These are phyloP conservation scores for Pilophorus perplexus DNA, from an alignment of 2,888 invertebrate genomes.

Conservation along the genomic window DNA sequence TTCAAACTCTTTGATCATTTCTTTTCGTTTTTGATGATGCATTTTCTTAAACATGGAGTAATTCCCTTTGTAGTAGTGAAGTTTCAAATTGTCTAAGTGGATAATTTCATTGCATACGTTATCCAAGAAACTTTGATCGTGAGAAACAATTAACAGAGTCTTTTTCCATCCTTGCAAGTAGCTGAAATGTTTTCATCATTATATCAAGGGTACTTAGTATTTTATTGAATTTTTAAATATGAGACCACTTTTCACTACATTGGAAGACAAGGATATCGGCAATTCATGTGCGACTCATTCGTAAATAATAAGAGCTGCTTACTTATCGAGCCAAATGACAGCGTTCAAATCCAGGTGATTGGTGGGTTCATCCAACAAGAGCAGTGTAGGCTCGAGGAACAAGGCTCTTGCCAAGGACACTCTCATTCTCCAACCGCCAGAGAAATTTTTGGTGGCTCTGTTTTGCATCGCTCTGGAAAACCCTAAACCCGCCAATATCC, in stretches of 20 bases:
- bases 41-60: constrained; percentile 99
- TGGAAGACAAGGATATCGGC: too few relatives aligned
- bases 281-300: too few relatives aligned
- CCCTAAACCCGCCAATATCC: constrained; percentile 96
- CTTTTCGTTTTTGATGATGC: constrained; percentile 92
- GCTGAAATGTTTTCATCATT: too few relatives aligned
- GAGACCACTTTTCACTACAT: too few relatives aligned
- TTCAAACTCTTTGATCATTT: constrained; percentile 95
- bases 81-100: constrained; percentile 90
- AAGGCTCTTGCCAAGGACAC: constrained; percentile 66
- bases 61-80: constrained; percentile 96
- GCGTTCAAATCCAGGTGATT: constrained; percentile 79
- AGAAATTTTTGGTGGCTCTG: constrained; percentile 68
- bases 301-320: too few relatives aligned
- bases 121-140: constrained; percentile 99
- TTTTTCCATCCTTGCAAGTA: constrained; percentile 99
- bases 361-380: constrained; percentile 66
- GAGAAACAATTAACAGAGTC: constrained; percentile 94
- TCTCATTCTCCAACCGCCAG: constrained; percentile 69
- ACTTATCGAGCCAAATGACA: constrained; percentile 99
- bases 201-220: too few relatives aligned
- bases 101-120: constrained; percentile 99
- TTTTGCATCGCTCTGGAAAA: constrained; percentile 73
- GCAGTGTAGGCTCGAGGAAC: constrained; percentile 64
- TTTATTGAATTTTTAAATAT: too few relatives aligned